Percentiles rank a stretch among this genome's conserved stretches.
phyloP scores from a whole-genome alignment of 1,140 invertebrate genomes.

The Zaprionus africanus region DNA sequence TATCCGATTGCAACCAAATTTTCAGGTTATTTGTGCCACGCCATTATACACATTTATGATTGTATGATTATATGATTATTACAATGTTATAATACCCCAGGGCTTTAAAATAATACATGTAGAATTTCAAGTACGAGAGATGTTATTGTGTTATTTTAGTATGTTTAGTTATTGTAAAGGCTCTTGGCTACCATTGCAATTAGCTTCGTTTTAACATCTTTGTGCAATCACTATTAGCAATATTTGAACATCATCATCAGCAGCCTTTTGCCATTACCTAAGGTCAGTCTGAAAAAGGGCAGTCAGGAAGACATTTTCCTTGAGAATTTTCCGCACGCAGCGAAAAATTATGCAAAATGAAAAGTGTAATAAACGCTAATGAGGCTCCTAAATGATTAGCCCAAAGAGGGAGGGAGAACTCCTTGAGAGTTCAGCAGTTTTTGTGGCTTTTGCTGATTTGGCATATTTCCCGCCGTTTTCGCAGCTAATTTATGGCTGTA shows the following conservation, averaged over 20 bases:
- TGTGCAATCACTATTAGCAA: not conserved
- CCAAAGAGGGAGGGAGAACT: not conserved
- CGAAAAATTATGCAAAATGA: slow-evolving; percentile 59
- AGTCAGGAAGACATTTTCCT: slow-evolving; percentile 8
- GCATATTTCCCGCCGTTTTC: slow-evolving; percentile 54
- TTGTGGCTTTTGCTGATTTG: slow-evolving; percentile 66
- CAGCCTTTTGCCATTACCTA: not conserved
- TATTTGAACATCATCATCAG: not conserved
- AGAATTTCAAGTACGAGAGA: no score
- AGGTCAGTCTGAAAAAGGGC: slow-evolving; percentile 15
- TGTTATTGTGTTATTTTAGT: no score
- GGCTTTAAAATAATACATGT: no score
- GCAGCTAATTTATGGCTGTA: slow-evolving; percentile 54
- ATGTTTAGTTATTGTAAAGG: no score
- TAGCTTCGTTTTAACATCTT: not conserved
- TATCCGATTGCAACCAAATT: no score
- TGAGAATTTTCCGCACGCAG: slow-evolving; percentile 8
- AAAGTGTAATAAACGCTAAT: slow-evolving; percentile 74
- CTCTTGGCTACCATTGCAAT: not conserved
- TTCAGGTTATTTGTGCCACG: no score
- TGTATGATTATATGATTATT: no score
- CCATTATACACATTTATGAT: no score
- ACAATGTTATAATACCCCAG: no score
- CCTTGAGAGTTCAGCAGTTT: slow-evolving; percentile 23
- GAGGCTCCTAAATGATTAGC: slow-evolving; percentile 55